phyloP scores from a whole-genome alignment of 64 coral and sea anemone genomes.

The Pocillopora damicornis region DNA sequence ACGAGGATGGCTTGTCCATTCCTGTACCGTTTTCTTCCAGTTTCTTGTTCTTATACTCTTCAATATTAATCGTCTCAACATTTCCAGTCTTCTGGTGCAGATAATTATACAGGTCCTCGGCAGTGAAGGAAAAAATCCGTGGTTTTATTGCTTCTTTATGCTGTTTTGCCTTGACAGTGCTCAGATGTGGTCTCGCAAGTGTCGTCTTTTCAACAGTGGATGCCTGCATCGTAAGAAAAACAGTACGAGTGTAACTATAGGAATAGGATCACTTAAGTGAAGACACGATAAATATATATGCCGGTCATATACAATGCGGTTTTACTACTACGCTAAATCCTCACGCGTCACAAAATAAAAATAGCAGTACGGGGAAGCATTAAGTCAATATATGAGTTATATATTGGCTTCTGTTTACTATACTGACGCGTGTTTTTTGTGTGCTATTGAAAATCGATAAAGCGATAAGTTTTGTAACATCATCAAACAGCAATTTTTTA shows the following conservation, averaged over 20 bases:
- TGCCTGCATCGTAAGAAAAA: slow-evolving; percentile 23
- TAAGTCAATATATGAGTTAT: too few species aligned
- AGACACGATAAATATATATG: too few species aligned
- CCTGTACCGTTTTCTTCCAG: neutral
- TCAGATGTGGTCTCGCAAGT: neutral
- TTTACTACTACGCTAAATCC: too few species aligned
- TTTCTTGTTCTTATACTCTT: slow-evolving; percentile 1
- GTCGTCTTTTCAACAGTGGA: slow-evolving; percentile 15
- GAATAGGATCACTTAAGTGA: too few species aligned
- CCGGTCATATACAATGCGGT: too few species aligned
- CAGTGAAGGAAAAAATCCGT: neutral
- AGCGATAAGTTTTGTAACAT: too few species aligned
- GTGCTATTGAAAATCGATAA: too few species aligned
- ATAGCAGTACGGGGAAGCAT: too few species aligned
- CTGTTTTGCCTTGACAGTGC: neutral
- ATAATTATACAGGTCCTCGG: slow-evolving; percentile 23
- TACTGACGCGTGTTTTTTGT: too few species aligned
- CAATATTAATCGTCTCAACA: slow-evolving; percentile 12
- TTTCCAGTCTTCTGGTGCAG: slow-evolving; percentile 30
- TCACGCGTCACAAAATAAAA: too few species aligned
- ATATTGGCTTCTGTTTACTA: too few species aligned
- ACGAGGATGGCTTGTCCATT: slow-evolving; percentile 1
- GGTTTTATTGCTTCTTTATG: neutral
- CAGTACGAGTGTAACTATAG: neutral
- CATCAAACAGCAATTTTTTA: too few species aligned